Evolutionary conservation across 1,140 invertebrate species (phyloP).

Genomic region (Physella acuta): DNA sequence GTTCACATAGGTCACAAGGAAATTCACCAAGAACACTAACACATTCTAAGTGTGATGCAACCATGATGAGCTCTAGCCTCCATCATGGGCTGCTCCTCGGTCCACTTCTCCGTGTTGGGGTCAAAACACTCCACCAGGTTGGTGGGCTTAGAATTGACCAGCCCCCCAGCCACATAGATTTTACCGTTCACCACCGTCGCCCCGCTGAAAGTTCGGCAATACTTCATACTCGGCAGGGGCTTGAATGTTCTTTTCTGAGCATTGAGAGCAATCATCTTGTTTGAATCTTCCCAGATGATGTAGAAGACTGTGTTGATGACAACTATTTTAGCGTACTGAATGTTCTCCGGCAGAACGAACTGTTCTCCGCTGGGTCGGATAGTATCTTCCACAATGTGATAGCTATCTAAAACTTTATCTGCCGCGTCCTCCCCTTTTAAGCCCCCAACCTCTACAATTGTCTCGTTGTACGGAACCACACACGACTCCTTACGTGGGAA

Average conservation of each 20-base stretch:
- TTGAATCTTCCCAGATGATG: constrained; percentile 57
- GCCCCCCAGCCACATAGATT: constrained; percentile 82
- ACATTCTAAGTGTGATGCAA: constrained; percentile 53
- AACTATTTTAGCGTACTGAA: constrained; percentile 54
- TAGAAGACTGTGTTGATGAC: constrained; percentile 54
- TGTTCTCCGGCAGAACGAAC: constrained; percentile 51
- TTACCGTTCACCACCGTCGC: constrained; percentile 80
- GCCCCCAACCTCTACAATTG: constrained; percentile 55
- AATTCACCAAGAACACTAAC: too few species aligned
- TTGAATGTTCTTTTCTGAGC: constrained; percentile 55
- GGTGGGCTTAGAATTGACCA: constrained; percentile 59
- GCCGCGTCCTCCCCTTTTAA: constrained; percentile 45
- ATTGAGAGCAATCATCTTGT: constrained; percentile 55
- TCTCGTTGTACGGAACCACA: constrained; percentile 48
- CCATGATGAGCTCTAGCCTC: constrained; percentile 49
- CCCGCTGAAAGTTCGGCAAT: constrained; percentile 57
- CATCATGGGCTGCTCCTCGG: constrained; percentile 45
- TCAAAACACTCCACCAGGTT: constrained; percentile 79
- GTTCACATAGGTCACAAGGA: too few species aligned
- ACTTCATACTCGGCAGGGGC: constrained; percentile 43
- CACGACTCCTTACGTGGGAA: constrained; percentile 51
- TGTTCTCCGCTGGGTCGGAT: constrained; percentile 52
- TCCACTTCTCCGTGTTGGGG: constrained; percentile 77
- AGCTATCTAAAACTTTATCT: constrained; percentile 56
- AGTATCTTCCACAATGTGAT: constrained; percentile 37